A percentile compares a stretch with the other conserved stretches of the same genome.
phyloP scores from a whole-genome alignment of 2,113 vertebrate genomes.

The Reinhardtius hippoglossoides region DNA sequence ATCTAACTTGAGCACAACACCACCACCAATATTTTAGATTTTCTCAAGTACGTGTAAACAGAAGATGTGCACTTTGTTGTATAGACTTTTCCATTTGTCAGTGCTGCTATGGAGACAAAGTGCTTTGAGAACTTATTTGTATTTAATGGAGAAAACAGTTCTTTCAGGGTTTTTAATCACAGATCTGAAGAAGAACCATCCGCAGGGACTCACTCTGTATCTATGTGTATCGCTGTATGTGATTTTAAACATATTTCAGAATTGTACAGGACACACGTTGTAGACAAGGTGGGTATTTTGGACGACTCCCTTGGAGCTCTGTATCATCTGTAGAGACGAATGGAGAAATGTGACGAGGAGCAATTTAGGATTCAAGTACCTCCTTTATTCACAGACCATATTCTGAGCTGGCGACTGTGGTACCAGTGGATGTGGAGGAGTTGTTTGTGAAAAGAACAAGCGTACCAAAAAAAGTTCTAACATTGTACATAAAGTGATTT shows the following conservation, averaged over 20 bases:
- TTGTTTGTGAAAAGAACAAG: slow-evolving; percentile 10
- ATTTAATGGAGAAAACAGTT: slow-evolving; percentile 45
- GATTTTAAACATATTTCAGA: slow-evolving; percentile 23
- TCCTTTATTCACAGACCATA: slow-evolving; percentile 17
- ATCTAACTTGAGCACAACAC: slow-evolving; percentile 17
- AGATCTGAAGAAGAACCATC: slow-evolving; percentile 21
- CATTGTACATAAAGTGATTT: slow-evolving; percentile 28
- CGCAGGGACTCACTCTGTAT: not conserved
- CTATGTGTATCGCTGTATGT: not conserved
- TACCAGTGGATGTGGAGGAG: slow-evolving; percentile 8
- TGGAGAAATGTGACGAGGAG: slow-evolving; percentile 9
- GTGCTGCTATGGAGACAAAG: slow-evolving; percentile 56
- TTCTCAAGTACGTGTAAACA: slow-evolving; percentile 5
- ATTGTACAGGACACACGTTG: slow-evolving; percentile 42
- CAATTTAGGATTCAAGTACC: slow-evolving; percentile 3
- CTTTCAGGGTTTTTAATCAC: slow-evolving; percentile 7
- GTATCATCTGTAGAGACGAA: slow-evolving; percentile 4
- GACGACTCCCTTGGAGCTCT: slow-evolving; percentile 11
- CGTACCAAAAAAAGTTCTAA: slow-evolving; percentile 9
- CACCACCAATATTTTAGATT: slow-evolving; percentile 17
- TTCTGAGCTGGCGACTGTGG: slow-evolving; percentile 9
- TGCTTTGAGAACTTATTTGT: slow-evolving; percentile 30
- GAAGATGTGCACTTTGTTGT: slow-evolving; percentile 61
- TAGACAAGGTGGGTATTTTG: slow-evolving; percentile 30
- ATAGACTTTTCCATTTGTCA: slow-evolving; percentile 36